Evolutionary conservation across 2,113 vertebrate species (phyloP).

Genomic region (Lichenostomus cassidix): DNA sequence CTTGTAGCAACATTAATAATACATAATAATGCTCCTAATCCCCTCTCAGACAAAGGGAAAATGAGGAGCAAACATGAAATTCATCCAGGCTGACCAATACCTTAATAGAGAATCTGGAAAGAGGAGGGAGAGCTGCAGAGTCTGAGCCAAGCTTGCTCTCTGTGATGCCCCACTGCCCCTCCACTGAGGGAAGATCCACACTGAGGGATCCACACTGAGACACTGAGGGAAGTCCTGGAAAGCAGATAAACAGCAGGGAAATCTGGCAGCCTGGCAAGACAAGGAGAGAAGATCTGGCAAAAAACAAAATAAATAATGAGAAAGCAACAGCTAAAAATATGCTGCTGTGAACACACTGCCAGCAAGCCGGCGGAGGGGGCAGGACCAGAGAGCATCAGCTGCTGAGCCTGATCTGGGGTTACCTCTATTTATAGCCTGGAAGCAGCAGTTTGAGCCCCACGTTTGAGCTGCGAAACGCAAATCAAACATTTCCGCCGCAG

Average conservation of each 20-base stretch:
- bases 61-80: background rate
- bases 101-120: background rate
- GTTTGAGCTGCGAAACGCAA: background rate
- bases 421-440: slow-evolving; percentile 23
- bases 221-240: background rate
- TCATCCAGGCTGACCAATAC: background rate
- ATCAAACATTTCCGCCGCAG: slow-evolving; percentile 15
- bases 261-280: background rate
- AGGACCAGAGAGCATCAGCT: background rate
- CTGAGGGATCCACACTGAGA: too few species aligned
- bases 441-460: background rate
- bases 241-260: slow-evolving; percentile 12
- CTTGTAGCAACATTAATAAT: background rate
- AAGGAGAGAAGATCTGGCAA: background rate
- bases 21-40: background rate
- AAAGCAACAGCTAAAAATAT: slow-evolving; percentile 31
- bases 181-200: background rate
- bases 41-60: background rate
- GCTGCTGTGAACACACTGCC: background rate
- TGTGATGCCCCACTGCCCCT: background rate
- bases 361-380: background rate
- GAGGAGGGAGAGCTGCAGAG: background rate
- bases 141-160: background rate
- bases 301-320: background rate
- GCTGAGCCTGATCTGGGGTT: background rate